Evolutionary conservation across 2,113 vertebrate genomes (phyloP).

Genomic region (Vicugna pacos): DNA sequence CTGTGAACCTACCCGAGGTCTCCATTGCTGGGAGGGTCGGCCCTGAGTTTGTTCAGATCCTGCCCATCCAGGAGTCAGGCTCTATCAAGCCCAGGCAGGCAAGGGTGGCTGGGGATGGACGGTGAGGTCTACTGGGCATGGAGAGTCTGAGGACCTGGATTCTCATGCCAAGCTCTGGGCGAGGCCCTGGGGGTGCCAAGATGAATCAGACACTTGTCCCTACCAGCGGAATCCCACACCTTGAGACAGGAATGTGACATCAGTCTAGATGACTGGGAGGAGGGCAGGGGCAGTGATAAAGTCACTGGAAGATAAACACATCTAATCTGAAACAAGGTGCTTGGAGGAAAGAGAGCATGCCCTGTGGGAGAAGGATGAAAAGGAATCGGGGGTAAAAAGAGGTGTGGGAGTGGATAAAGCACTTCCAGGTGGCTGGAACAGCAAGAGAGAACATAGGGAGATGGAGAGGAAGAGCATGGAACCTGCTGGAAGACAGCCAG

Average conservation of each 20-base stretch:
- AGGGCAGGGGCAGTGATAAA: neutral
- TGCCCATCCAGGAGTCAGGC: neutral
- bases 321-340: neutral
- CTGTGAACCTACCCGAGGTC: neutral
- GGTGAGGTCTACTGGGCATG: fast-evolving
- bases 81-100: neutral
- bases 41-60: neutral
- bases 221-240: neutral
- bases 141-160: neutral
- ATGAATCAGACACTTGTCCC: neutral
- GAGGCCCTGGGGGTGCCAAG: neutral
- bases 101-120: neutral
- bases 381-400: neutral
- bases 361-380: neutral
- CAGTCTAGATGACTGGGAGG: fast-evolving
- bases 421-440: neutral
- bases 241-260: fast-evolving
- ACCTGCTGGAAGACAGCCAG: neutral
- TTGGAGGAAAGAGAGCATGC: neutral
- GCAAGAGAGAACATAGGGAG: neutral
- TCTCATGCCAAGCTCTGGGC: neutral
- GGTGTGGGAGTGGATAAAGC: neutral
- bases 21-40: neutral
- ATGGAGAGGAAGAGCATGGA: neutral
- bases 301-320: neutral